These are phyloP conservation scores for Cylindroiulus punctatus DNA, from an alignment of 2,888 invertebrate species.

Conservation along the genomic window DNA sequence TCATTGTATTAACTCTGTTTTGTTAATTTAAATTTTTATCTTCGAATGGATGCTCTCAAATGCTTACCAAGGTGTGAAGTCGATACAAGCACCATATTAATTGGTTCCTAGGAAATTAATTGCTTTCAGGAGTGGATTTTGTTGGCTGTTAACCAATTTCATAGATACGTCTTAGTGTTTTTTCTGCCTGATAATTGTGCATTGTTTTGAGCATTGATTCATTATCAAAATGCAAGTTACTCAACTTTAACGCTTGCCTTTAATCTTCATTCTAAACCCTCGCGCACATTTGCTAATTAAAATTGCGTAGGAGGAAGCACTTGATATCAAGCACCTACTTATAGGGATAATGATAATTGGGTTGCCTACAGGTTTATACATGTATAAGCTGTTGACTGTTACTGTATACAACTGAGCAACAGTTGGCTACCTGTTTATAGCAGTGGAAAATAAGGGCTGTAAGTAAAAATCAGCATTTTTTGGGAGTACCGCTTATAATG, in stretches of 20 bases:
- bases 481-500: neutral
- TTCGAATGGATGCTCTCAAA: constrained; percentile 24
- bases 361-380: neutral
- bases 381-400: neutral
- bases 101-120: neutral
- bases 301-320: neutral
- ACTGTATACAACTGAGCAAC: too few relatives aligned
- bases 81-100: neutral
- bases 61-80: constrained; percentile 40
- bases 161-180: constrained; percentile 36
- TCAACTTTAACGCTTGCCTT: neutral
- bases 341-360: neutral
- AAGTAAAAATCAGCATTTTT: neutral
- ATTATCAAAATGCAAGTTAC: constrained; percentile 19
- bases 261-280: neutral
- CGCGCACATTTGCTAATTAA: neutral
- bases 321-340: neutral
- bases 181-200: neutral
- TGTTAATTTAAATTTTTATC: constrained; percentile 37
- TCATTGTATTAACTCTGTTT: constrained; percentile 2
- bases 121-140: neutral
- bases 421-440: neutral
- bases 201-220: constrained; percentile 22
- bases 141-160: neutral
- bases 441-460: neutral